These are phyloP conservation scores for Eulemur rufifrons DNA, from an alignment of 2,113 vertebrate genomes.

Conservation along the genomic window DNA sequence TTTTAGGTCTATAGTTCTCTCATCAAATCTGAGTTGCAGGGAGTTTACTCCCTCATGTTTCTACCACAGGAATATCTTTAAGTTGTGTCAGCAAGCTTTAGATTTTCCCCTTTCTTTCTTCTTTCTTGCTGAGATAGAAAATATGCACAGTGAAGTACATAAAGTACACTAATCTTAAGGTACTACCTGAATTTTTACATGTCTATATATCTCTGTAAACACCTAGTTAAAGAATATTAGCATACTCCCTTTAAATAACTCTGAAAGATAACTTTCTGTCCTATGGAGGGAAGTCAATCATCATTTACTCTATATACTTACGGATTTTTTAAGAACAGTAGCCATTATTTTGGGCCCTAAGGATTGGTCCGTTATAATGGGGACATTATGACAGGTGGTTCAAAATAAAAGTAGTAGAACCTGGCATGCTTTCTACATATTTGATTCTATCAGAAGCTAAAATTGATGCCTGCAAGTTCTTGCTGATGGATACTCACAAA, in stretches of 20 bases:
- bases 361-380: neutral
- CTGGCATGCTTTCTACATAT: neutral
- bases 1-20: neutral
- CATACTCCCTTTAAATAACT: neutral
- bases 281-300: neutral
- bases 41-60: neutral
- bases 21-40: neutral
- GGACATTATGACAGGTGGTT: neutral
- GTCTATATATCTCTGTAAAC: neutral
- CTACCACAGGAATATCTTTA: neutral
- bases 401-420: neutral
- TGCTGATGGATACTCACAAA: neutral
- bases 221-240: neutral
- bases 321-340: constrained; percentile 24
- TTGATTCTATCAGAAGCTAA: neutral
- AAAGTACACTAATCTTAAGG: neutral
- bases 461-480: neutral
- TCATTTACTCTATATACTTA: neutral
- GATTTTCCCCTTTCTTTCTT: neutral
- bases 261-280: neutral
- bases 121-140: constrained; percentile 11
- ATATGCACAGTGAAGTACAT: neutral
- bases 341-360: neutral
- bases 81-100: neutral
- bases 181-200: neutral